Evolutionary conservation across 2,888 invertebrate genomes (phyloP).

Genomic region (Hypselothyrea guttata): DNA sequence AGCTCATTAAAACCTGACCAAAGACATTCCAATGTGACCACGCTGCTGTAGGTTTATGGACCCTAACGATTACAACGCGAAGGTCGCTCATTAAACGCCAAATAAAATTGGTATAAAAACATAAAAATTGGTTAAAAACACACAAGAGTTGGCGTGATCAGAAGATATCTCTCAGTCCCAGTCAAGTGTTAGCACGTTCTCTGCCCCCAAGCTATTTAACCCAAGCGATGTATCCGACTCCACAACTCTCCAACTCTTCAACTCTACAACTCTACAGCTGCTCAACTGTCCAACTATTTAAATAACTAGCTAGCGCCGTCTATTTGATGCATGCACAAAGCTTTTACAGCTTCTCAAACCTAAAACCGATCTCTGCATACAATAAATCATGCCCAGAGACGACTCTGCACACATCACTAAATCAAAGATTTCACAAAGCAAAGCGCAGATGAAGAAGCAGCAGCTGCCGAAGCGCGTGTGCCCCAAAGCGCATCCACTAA

Average conservation of each 20-base stretch:
- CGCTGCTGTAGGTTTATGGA: conserved; percentile 72
- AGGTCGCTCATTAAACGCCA: conserved; percentile 78
- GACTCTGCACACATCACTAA: conserved; percentile 33
- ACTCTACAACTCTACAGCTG: conserved; percentile 2
- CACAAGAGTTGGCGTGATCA: conserved; percentile 65
- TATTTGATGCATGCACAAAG: conserved; percentile 15
- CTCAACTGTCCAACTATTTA: background rate
- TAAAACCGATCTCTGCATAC: conserved; percentile 36
- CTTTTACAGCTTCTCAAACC: conserved; percentile 17
- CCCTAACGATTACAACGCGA: conserved; percentile 71
- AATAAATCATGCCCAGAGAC: conserved; percentile 62
- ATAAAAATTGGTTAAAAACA: conserved; percentile 59
- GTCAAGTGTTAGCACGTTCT: conserved; percentile 74
- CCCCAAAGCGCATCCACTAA: conserved; percentile 47
- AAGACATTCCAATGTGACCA: conserved; percentile 55
- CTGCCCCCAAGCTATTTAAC: conserved; percentile 54
- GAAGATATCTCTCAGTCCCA: conserved; percentile 28
- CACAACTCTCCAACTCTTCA: background rate
- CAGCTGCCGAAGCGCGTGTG: conserved; percentile 27
- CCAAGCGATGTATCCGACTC: conserved; percentile 24
- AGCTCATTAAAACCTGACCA: conserved; percentile 72
- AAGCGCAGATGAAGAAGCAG: conserved; percentile 21
- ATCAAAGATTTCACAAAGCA: conserved; percentile 66
- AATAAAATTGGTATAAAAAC: conserved; percentile 70
- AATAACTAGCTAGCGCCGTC: conserved; percentile 38